Evolutionary conservation across 2,113 vertebrate species (phyloP).

Genomic region (Phodopus roborovskii): DNA sequence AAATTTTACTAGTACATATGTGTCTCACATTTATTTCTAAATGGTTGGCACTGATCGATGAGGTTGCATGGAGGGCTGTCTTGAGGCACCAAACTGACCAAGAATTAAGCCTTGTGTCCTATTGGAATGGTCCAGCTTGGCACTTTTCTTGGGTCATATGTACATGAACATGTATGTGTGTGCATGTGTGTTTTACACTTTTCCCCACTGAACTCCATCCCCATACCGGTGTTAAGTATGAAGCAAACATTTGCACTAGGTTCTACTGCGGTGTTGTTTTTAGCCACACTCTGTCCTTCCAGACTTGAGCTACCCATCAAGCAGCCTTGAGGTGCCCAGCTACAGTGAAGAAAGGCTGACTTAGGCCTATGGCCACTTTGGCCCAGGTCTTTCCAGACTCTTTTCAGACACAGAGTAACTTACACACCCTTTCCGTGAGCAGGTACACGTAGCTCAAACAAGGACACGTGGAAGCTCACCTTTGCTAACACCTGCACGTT

Average conservation of each 20-base stretch:
- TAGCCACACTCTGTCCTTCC: background rate
- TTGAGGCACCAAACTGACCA: background rate
- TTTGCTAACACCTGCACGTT: background rate
- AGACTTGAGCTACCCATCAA: no score
- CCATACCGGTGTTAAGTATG: background rate
- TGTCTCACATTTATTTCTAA: background rate
- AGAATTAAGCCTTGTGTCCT: background rate
- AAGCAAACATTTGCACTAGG: background rate
- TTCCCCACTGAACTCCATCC: background rate
- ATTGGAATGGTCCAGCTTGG: background rate
- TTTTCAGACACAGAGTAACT: background rate
- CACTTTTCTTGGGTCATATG: background rate
- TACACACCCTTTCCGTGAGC: background rate
- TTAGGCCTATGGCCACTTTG: background rate
- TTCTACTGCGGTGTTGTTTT: background rate
- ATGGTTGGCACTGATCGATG: background rate
- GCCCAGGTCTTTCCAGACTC: background rate
- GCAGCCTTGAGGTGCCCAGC: background rate
- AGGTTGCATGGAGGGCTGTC: background rate
- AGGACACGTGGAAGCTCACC: background rate
- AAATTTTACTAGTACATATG: background rate
- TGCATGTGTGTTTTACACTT: background rate
- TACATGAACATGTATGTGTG: background rate
- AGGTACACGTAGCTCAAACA: no score
- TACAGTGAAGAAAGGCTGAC: background rate